Conservation (phyloP, 2,797 vertebrate species). For the Sphenopsis melanotis region DNA sequence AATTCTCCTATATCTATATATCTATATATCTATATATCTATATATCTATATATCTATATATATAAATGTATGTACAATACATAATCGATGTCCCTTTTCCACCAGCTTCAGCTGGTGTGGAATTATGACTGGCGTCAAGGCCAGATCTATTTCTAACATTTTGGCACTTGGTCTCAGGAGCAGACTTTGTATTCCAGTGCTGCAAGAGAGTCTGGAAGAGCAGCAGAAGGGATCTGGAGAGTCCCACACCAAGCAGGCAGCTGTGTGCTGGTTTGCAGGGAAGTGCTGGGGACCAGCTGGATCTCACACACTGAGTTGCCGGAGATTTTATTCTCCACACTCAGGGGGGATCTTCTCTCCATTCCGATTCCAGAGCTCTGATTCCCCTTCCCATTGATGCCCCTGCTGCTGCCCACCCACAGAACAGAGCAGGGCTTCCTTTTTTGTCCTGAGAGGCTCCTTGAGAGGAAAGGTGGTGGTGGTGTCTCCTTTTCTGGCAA, state of each 20-base stretch:
- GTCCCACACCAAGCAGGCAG: not conserved
- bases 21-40: no score
- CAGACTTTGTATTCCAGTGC: not conserved
- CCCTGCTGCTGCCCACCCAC: not conserved
- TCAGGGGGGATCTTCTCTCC: not conserved
- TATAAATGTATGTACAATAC: not conserved
- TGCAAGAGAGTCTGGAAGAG: not conserved
- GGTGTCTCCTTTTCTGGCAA: not conserved
- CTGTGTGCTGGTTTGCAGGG: not conserved
- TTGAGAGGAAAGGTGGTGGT: not conserved
- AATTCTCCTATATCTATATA: no score
- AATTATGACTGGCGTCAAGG: not conserved
- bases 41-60: not conserved
- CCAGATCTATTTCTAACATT: not conserved
- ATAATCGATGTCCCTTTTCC: not conserved
- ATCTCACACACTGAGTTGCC: not conserved
- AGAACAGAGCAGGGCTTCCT: not conserved
- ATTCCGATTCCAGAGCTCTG: not conserved
- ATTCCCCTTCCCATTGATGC: not conserved
- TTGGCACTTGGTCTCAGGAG: not conserved
- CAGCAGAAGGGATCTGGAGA: not conserved
- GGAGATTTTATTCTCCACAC: not conserved
- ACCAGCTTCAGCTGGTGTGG: not conserved
- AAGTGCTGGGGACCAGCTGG: not conserved
- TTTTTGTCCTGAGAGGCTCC: not conserved